Evolutionary conservation across 2,888 invertebrate species (phyloP).

Genomic region (Phania funesta): DNA sequence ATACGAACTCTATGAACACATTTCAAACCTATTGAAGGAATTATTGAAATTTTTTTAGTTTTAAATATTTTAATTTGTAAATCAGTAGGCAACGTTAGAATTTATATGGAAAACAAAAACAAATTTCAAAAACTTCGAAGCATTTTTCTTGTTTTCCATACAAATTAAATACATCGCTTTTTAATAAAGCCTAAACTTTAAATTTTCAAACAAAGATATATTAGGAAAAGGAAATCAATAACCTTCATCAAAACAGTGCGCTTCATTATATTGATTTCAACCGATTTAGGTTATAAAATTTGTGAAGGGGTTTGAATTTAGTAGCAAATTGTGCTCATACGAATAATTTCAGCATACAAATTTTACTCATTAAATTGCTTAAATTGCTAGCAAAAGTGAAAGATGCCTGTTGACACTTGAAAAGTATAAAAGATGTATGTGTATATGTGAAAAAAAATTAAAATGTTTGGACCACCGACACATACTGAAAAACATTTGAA

Average conservation of each 20-base stretch:
- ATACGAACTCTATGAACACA: too few relatives aligned
- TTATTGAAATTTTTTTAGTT: too few relatives aligned
- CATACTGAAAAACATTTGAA: not conserved
- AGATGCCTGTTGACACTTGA: slow-evolving; percentile 78
- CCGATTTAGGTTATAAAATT: slow-evolving; percentile 4
- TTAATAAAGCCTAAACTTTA: too few relatives aligned
- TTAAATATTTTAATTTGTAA: too few relatives aligned
- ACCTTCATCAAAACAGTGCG: slow-evolving; percentile 32
- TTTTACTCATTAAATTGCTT: slow-evolving; percentile 76
- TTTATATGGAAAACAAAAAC: too few relatives aligned
- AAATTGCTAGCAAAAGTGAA: slow-evolving; percentile 79
- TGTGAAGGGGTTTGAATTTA: slow-evolving; percentile 20
- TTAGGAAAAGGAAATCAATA: too few relatives aligned
- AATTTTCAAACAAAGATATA: too few relatives aligned
- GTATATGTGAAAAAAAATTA: slow-evolving; percentile 4
- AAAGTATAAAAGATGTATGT: slow-evolving; percentile 70
- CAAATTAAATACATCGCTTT: too few relatives aligned
- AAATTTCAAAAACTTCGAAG: too few relatives aligned
- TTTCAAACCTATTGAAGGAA: too few relatives aligned
- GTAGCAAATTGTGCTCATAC: not conserved
- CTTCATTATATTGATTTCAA: slow-evolving; percentile 1
- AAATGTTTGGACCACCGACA: not conserved
- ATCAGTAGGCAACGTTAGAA: too few relatives aligned
- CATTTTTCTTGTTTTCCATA: too few relatives aligned
- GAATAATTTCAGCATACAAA: slow-evolving; percentile 21